Conservation (phyloP, 2,888 invertebrate genomes). For the Blomia tropicalis region DNA sequence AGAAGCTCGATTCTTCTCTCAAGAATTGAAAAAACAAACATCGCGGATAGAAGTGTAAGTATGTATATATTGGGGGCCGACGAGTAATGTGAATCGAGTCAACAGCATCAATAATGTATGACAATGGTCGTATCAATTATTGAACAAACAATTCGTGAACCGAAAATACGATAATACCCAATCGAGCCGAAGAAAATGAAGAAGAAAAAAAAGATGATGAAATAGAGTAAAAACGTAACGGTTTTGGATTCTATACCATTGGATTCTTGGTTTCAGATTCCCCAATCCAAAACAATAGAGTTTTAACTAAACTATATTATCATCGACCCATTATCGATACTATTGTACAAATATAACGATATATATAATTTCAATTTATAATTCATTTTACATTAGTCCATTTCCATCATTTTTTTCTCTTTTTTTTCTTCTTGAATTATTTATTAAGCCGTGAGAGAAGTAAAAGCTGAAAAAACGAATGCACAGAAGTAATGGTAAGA, state of each 20-base stretch:
- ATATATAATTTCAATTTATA: slow-evolving; percentile 9
- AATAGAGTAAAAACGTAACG: no score
- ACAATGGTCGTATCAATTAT: slow-evolving; percentile 2
- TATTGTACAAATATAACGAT: neutral
- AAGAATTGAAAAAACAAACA: no score
- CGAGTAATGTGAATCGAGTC: no score
- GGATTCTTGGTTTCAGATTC: no score
- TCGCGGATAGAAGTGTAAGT: no score
- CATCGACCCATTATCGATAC: neutral
- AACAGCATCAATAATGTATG: neutral
- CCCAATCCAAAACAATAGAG: no score
- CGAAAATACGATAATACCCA: neutral
- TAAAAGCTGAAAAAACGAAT: neutral
- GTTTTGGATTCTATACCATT: no score
- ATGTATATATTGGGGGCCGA: no score
- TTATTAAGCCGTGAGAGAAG: neutral
- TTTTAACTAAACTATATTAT: no score
- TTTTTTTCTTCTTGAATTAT: slow-evolving; percentile 7
- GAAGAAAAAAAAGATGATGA: no score
- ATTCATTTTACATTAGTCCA: slow-evolving; percentile 14
- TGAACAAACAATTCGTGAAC: slow-evolving; percentile 9
- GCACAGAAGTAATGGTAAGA: neutral
- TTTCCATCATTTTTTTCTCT: no score
- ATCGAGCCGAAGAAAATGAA: neutral
- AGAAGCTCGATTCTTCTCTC: no score